Percentiles rank a stretch among this genome's conserved stretches.
phyloP scores from a whole-genome alignment of 2,113 vertebrate genomes.

The Trichechus manatus region DNA sequence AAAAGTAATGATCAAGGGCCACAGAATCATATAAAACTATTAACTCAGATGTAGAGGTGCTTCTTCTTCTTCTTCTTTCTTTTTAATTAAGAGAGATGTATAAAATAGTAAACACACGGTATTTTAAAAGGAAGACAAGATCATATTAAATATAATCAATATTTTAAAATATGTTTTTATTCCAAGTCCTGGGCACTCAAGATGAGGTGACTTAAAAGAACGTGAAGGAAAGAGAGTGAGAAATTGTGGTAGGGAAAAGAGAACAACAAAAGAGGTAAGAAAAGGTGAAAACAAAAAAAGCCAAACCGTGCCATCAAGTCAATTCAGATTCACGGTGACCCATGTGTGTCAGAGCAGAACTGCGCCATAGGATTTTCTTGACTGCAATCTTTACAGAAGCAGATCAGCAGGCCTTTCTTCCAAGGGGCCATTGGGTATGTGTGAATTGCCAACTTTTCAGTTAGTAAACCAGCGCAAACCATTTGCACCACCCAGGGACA shows the following conservation, averaged over 20 bases:
- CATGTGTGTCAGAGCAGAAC: not conserved
- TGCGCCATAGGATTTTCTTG: not conserved
- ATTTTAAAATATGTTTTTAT: not conserved
- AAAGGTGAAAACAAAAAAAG: not conserved
- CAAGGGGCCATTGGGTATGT: not conserved
- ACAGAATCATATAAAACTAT: constrained; percentile 31
- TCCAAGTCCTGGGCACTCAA: not conserved
- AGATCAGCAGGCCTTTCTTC: not conserved
- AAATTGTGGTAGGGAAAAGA: not conserved
- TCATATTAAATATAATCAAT: not conserved
- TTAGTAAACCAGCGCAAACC: not conserved
- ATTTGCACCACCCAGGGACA: no score
- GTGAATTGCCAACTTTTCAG: not conserved
- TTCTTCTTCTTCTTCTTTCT: not conserved
- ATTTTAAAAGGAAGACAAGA: not conserved
- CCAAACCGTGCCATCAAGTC: not conserved
- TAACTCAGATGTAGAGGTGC: not conserved
- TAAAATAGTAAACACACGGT: not conserved
- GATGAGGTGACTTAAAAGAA: not conserved
- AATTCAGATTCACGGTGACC: not conserved
- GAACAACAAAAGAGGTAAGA: not conserved
- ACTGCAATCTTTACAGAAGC: not conserved
- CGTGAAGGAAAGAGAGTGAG: not conserved
- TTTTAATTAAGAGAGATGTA: not conserved
- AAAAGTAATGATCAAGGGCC: not conserved